Percentiles rank a stretch among this genome's conserved stretches.
phyloP scores from a whole-genome alignment of 2,797 vertebrate species.

The Rhabdomys pumilio region DNA sequence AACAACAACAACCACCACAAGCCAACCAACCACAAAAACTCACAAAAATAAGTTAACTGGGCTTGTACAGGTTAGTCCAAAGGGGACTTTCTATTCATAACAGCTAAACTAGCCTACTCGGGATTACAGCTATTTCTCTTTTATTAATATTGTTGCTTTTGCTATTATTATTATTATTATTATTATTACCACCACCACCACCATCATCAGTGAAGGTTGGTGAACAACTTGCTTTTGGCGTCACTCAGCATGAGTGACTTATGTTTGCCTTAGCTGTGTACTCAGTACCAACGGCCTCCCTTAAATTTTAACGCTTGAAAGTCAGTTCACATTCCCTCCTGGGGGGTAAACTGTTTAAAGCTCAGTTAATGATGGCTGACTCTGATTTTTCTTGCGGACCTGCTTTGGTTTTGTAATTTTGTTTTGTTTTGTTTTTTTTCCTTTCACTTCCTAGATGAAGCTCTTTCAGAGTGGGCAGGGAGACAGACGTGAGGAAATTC shows the following conservation, averaged over 20 bases:
- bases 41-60: neutral
- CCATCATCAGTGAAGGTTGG: neutral
- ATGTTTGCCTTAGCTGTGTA: neutral
- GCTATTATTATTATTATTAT: neutral
- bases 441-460: neutral
- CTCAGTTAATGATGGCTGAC: slow-evolving; percentile 58
- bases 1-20: neutral
- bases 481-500: neutral
- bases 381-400: slow-evolving; percentile 60
- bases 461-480: neutral
- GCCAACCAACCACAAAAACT: neutral
- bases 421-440: slow-evolving; percentile 15
- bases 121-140: neutral
- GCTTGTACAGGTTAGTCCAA: neutral
- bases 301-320: neutral
- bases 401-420: neutral
- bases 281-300: neutral
- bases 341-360: slow-evolving; percentile 71
- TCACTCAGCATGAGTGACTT: neutral
- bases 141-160: neutral
- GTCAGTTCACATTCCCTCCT: slow-evolving; percentile 76
- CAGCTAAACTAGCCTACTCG: neutral
- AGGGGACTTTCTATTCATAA: neutral
- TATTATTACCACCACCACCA: neutral
- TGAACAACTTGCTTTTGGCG: neutral